phyloP scores from a whole-genome alignment of 2,113 vertebrate species.

The Rhagologus leucostigma region DNA sequence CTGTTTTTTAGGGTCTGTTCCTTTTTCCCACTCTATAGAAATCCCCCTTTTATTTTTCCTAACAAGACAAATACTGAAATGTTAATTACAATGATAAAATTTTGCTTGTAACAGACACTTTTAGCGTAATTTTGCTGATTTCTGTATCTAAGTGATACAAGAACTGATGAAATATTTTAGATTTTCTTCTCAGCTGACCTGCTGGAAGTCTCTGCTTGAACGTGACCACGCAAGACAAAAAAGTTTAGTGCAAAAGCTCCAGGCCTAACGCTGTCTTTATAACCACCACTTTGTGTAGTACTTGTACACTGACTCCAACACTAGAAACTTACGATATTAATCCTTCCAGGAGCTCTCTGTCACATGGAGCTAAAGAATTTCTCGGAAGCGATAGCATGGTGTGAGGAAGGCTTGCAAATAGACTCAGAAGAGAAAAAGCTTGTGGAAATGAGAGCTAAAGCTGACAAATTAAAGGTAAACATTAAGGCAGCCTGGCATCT shows the following conservation, averaged over 20 bases:
- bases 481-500: not conserved
- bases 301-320: not conserved
- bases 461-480: conserved; percentile 86
- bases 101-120: not conserved
- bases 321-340: not conserved
- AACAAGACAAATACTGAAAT: not conserved
- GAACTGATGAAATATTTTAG: not conserved
- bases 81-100: not conserved
- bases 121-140: not conserved
- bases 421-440: conserved; percentile 86
- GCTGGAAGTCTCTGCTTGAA: not conserved
- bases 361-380: conserved; percentile 84
- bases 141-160: not conserved
- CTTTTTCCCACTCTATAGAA: not conserved
- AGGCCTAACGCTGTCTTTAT: not conserved
- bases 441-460: conserved; percentile 80
- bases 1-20: rapidly evolving
- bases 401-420: conserved; percentile 85
- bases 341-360: conserved; percentile 85
- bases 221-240: rapidly evolving
- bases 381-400: conserved; percentile 84
- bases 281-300: not conserved
- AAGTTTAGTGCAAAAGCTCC: not conserved
- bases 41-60: not conserved
- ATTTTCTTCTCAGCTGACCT: not conserved